Evolutionary conservation across 2,797 vertebrate genomes (phyloP), one percentile per base, ranked within the genome.

Genomic region (Florisuga fusca): DNA sequence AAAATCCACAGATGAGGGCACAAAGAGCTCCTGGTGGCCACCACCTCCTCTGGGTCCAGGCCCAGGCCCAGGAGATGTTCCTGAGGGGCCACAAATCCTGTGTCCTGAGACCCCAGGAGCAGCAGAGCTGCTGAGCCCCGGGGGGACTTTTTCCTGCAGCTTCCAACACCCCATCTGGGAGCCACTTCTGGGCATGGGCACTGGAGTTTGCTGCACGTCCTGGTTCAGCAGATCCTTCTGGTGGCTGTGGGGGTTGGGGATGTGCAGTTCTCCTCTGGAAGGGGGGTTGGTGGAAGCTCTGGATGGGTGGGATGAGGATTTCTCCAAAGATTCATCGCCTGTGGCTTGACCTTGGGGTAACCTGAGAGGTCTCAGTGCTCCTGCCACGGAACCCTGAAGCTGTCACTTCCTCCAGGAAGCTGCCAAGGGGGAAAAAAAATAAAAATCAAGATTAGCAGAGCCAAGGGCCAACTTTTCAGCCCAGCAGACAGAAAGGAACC

Each of bases 351-450:
- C 97, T 91, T 0, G 89, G 71, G 0, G 90, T 8, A 2, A 20
- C 80, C 0, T 97, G 98, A 5, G 95, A 91, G 64, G 84, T 77
- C 80, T 98, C 98, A 1, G 86, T 6, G 77, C 96, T 62, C 5
- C 96, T 96, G 63, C 97, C 94, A 2, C 97, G 97, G 93, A 98
- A 94, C 14, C 98, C 97, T 0, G 97, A 77, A 2, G 97, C 85
- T 15, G 97, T 93, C 3, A 98, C 97, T 87, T 98, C 98, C 94
- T 98, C 98, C 29, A 98, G 96, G 94, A 98, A 98, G 95, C 98
- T 98, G 96, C 90, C 36, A 48, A 86, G 79, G 38, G 38, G 12
- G 12, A 41, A 41, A 41, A 41, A 14, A 41, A 41, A 41, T 11
- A 11, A 38, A 38, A 92, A 45, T 4, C 12, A 25, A 77, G 38